Percentiles rank a stretch among this genome's conserved stretches.
Conservation (phyloP, 2,113 vertebrate species). For the Amphilophus citrinellus region DNA sequence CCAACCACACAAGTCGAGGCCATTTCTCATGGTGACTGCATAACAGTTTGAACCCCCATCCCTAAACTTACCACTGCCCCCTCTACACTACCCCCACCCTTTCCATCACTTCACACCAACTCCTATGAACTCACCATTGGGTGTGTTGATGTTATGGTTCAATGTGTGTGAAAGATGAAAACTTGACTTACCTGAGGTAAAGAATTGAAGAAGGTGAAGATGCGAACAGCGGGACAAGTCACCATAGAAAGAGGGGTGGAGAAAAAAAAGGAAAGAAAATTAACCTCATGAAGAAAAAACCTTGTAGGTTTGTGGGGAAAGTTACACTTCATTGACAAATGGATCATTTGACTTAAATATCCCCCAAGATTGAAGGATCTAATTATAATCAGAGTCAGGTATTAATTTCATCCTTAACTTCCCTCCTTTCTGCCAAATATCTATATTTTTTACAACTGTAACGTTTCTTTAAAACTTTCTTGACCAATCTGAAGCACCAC, state of each 20-base stretch:
- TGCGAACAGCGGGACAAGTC: not conserved
- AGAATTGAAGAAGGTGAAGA: not conserved
- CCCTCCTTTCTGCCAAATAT: not conserved
- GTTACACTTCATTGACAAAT: not conserved
- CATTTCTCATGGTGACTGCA: constrained; percentile 75
- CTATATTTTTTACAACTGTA: not conserved
- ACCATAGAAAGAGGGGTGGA: not conserved
- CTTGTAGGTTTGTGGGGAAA: not conserved
- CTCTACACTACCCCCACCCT: not conserved
- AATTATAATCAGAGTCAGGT: not conserved
- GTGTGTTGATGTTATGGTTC: constrained; percentile 8
- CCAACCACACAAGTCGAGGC: constrained; percentile 76
- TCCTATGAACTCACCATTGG: constrained; percentile 19
- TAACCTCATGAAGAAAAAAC: not conserved
- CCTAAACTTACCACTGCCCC: not conserved
- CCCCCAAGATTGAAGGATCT: not conserved
- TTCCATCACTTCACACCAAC: not conserved
- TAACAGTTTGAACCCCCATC: constrained; percentile 62
- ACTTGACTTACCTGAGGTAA: constrained; percentile 62
- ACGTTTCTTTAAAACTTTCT: not conserved
- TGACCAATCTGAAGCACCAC: not conserved
- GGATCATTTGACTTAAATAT: not conserved
- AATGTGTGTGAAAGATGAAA: not conserved
- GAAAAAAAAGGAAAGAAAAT: not conserved
- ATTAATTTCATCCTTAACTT: not conserved